These are phyloP conservation scores for Laupala kohalensis DNA, from an alignment of 1,140 invertebrate species.

Conservation along the genomic window DNA sequence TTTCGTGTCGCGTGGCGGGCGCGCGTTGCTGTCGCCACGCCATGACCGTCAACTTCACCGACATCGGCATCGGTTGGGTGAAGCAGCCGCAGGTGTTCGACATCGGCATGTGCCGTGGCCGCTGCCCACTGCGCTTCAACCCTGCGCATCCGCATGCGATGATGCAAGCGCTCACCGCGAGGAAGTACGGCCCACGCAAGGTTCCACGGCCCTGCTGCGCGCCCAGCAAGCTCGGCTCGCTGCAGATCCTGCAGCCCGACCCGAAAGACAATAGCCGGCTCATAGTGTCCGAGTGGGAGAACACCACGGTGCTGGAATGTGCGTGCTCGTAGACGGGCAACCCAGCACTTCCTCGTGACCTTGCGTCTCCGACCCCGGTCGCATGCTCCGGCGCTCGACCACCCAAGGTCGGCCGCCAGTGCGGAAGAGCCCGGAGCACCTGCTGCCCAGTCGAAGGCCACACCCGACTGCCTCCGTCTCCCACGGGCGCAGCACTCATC, in stretches of 20 bases:
- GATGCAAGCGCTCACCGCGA: conserved; percentile 52
- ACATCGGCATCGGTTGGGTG: conserved; percentile 56
- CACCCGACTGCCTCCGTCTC: no score
- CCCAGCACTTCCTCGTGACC: no score
- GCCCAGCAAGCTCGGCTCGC: conserved; percentile 47
- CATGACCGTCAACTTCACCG: conserved; percentile 48
- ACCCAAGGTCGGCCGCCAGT: no score
- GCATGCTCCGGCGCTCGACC: no score
- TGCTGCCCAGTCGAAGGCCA: no score
- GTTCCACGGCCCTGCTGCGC: conserved; percentile 54
- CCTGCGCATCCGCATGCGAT: conserved; percentile 57
- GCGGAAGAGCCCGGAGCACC: no score
- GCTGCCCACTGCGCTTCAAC: conserved; percentile 53
- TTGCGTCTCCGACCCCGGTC: no score
- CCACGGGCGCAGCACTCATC: no score
- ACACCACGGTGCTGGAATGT: conserved; percentile 59
- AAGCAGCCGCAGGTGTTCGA: conserved; percentile 56
- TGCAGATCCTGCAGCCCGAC: conserved; percentile 53
- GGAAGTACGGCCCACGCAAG: conserved; percentile 24
- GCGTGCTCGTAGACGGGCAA: conserved; percentile 46
- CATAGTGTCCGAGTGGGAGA: conserved; percentile 54
- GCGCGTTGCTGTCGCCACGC: conserved; percentile 50
- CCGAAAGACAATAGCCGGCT: conserved; percentile 45
- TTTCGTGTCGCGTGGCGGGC: conserved; percentile 34
- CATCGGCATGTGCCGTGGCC: conserved; percentile 56